These are phyloP conservation scores for Tyria jacobaeae DNA, from an alignment of 2,888 invertebrate genomes.

Conservation along the genomic window DNA sequence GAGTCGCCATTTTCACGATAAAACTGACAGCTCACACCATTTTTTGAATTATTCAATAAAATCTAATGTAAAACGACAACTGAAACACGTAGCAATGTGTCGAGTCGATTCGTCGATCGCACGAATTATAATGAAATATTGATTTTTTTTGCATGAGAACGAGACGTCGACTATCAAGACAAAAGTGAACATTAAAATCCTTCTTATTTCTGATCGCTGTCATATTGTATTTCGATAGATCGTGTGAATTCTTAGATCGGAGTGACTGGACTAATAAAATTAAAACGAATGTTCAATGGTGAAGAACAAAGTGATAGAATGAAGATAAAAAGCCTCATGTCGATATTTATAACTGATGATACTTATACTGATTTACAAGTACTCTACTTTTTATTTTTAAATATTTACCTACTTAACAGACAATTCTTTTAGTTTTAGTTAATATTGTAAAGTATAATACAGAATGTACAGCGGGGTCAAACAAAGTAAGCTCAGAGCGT, in stretches of 20 bases:
- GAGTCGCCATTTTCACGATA: slow-evolving; percentile 69
- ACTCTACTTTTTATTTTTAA: too few species aligned
- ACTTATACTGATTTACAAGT: too few species aligned
- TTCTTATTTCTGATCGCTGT: slow-evolving; percentile 34
- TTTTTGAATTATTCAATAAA: slow-evolving; percentile 82
- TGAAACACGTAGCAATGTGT: slow-evolving; percentile 74
- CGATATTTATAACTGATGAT: neutral
- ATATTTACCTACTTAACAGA: too few species aligned
- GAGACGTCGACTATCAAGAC: slow-evolving; percentile 45
- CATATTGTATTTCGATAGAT: slow-evolving; percentile 33
- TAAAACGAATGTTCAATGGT: neutral
- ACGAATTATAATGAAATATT: slow-evolving; percentile 78
- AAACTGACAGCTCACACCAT: slow-evolving; percentile 62
- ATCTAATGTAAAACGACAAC: slow-evolving; percentile 66
- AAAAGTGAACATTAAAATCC: slow-evolving; percentile 41
- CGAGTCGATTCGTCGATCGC: slow-evolving; percentile 71
- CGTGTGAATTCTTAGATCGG: neutral
- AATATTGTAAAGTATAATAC: too few species aligned
- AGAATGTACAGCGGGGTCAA: too few species aligned
- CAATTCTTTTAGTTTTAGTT: too few species aligned
- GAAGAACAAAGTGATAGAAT: neutral
- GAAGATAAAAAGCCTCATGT: neutral
- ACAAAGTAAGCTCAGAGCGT: too few species aligned
- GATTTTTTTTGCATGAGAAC: slow-evolving; percentile 55
- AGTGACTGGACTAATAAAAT: neutral